Percentiles rank a stretch among this genome's conserved stretches.
These are phyloP conservation scores for Archivesica marissinica DNA, from an alignment of 1,140 invertebrate genomes.

Conservation along the genomic window DNA sequence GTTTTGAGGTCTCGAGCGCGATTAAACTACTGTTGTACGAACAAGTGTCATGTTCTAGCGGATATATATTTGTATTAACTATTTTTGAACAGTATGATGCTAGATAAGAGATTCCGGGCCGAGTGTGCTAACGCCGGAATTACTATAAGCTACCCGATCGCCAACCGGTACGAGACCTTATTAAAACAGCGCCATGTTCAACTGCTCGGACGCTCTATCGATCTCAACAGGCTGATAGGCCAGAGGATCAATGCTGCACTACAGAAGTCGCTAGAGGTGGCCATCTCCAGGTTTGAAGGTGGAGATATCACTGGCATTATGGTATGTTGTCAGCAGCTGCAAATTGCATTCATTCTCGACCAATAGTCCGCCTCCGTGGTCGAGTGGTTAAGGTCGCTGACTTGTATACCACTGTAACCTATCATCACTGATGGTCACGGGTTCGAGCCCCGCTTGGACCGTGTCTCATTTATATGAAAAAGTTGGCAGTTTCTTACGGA, in stretches of 20 bases:
- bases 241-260: conserved; percentile 98
- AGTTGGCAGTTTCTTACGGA: no score
- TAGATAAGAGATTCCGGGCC: conserved; percentile 98
- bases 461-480: no score
- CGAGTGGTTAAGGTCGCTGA: no score
- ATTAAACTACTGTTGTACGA: no score
- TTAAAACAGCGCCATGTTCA: conserved; percentile 97
- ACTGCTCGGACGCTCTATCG: conserved; percentile 97
- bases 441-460: no score
- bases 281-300: conserved; percentile 97
- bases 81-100: conserved; percentile 90
- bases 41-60: no score
- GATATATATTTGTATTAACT: no score
- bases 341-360: no score
- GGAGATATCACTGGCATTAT: conserved; percentile 98
- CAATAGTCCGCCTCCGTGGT: no score
- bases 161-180: conserved; percentile 97
- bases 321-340: conserved; percentile 84
- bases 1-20: no score
- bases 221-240: conserved; percentile 97
- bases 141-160: conserved; percentile 91
- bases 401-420: no score
- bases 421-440: no score
- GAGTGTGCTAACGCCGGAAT: conserved; percentile 93
- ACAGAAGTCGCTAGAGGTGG: conserved; percentile 97